Base-by-base conservation (phyloP, 2,888 invertebrate genomes). In the Scaptomyza reducta region DNA sequence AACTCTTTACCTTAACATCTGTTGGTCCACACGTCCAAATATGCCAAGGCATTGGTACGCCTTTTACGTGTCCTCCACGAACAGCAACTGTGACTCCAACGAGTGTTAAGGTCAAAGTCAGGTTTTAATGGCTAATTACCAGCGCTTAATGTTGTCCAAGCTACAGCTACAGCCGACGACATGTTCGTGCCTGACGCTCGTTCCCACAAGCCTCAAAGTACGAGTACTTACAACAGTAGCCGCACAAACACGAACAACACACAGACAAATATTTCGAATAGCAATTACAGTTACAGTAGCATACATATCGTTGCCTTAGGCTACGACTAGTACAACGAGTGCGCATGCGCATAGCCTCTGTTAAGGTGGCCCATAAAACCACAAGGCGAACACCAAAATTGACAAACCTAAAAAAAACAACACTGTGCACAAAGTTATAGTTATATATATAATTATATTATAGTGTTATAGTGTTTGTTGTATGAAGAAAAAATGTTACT, bases 31-130 rank as follows among this genome's bases (percentile, higher is more conserved):
- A 53, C 51, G 62, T 51, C 35, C 63, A 86, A 83, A 70, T 69
- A 74, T 81, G 87, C 71, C 81, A 87, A 73, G 75, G 82, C 68
- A 64, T 33, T 46, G 29, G 38, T 27, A 18, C 42, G 55, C 56
- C 54, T 14, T 40, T 6, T 10, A 46, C 47, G 41, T 62, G 73
- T 62, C 56, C 57, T 66, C 63, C 58, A 56, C n/a, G 77, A 75
- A 56, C 71, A 47, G 59, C 66, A 57, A 65, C 46, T 54, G 38
- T 38, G 16, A 10, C 16, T 40, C 4, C 40, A 40, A 40, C 69
- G 69, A 80, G 84, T 88, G 85, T 85, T 87, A 85, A 85, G 85
- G 85, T 85, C 85, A 85, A 88, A 90, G 89, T 89, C 90, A 88
- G 78, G 75, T 80, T 88, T 86, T 79, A 75, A 75, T 74, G 75